Conservation (phyloP, 2,888 invertebrate genomes). For the Mimas tiliae region DNA sequence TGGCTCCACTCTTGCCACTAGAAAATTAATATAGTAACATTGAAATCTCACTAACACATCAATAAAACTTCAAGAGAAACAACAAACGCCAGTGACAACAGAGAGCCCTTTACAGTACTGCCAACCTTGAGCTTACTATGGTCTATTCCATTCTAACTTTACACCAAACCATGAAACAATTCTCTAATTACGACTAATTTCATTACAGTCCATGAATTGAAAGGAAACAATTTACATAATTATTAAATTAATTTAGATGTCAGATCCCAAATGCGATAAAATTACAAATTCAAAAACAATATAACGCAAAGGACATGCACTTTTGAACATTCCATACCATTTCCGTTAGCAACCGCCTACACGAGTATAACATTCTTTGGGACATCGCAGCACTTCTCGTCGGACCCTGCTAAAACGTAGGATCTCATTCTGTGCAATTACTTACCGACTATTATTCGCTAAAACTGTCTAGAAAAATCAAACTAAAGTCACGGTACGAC, state of each 20-base stretch:
- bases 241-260: conserved; percentile 48
- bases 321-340: conserved; percentile 48
- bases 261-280: conserved; percentile 56
- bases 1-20: conserved; percentile 54
- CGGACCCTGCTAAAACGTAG: conserved; percentile 81
- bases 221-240: conserved; percentile 43
- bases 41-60: conserved; percentile 69
- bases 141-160: conserved; percentile 57
- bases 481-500: conserved; percentile 70
- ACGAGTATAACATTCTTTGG: conserved; percentile 80
- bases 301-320: conserved; percentile 31
- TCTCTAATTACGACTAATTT: conserved; percentile 54
- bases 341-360: conserved; percentile 58
- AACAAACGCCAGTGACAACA: conserved; percentile 65
- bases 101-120: conserved; percentile 54
- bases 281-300: conserved; percentile 45
- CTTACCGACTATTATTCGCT: conserved; percentile 75
- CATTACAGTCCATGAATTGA: conserved; percentile 55
- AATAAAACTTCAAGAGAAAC: conserved; percentile 69
- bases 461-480: conserved; percentile 67
- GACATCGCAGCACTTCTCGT: conserved; percentile 77
- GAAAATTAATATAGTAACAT: conserved; percentile 67
- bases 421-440: conserved; percentile 74
- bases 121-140: conserved; percentile 62
- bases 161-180: conserved; percentile 67